A percentile compares a stretch with the other conserved stretches of the same genome.
phyloP scores from a whole-genome alignment of 2,797 vertebrate species.

The Paratrypauchen microcephalus region DNA sequence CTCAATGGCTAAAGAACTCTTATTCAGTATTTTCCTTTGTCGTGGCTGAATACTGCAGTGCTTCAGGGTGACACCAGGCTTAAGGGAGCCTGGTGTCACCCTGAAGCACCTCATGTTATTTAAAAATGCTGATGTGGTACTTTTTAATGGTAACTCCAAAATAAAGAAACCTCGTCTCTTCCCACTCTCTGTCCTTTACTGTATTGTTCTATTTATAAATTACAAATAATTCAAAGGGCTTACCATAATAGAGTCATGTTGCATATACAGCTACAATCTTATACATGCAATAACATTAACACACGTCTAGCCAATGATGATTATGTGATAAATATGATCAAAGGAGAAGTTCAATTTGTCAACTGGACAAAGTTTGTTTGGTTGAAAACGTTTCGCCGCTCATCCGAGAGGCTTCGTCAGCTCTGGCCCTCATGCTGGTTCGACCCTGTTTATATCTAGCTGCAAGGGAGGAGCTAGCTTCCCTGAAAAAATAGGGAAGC shows the following conservation, averaged over 20 bases:
- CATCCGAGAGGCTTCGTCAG: too few relatives aligned
- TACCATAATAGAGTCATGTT: background rate
- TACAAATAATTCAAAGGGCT: background rate
- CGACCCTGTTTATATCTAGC: too few relatives aligned
- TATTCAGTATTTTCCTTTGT: background rate
- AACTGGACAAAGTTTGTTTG: too few relatives aligned
- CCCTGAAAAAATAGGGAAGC: too few relatives aligned
- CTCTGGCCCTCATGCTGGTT: too few relatives aligned
- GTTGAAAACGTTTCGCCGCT: too few relatives aligned
- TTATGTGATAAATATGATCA: background rate
- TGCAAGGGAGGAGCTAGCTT: too few relatives aligned
- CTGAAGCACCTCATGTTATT: background rate
- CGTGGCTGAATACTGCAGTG: slow-evolving; percentile 1
- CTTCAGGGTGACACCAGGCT: too few relatives aligned
- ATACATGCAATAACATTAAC: too few relatives aligned
- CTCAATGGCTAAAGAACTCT: background rate
- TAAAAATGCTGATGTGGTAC: background rate
- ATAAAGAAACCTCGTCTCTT: background rate
- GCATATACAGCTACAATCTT: background rate
- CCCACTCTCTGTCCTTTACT: background rate
- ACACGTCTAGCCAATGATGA: background rate
- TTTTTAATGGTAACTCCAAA: slow-evolving; percentile 4
- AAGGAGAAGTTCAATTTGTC: too few relatives aligned
- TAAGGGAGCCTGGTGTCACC: background rate
- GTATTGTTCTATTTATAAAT: background rate